A percentile compares a stretch with the other conserved stretches of the same genome.
Conservation (phyloP, 2,113 vertebrate species). For the Rhinogobius similis region DNA sequence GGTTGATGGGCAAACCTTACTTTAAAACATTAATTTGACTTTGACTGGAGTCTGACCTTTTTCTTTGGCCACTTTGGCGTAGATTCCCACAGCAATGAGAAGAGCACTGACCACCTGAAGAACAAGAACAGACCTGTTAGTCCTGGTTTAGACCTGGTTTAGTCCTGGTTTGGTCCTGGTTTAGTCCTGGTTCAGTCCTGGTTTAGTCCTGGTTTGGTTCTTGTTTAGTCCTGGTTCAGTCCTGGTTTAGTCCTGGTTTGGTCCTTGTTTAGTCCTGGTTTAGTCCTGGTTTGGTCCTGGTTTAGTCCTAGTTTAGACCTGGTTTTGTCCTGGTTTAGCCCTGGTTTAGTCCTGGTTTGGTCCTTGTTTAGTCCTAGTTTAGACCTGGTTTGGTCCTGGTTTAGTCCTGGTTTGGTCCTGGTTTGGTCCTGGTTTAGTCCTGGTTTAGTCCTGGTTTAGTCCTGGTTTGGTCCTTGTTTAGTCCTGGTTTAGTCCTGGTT, state of each 20-base stretch:
- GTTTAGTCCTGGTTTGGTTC: neutral
- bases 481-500: neutral
- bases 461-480: neutral
- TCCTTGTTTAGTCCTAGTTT: neutral
- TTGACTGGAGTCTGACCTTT: slow-evolving; percentile 60
- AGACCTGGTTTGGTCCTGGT: neutral
- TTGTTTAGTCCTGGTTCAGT: neutral
- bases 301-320: neutral
- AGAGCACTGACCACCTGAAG: slow-evolving; percentile 79
- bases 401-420: neutral
- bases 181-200: neutral
- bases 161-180: neutral
- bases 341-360: neutral
- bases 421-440: neutral
- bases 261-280: neutral
- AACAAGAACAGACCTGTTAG: neutral
- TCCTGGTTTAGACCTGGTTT: neutral
- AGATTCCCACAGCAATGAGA: slow-evolving; percentile 79
- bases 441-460: neutral
- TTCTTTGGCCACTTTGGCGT: slow-evolving; percentile 82
- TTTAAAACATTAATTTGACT: too few species aligned
- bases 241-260: neutral
- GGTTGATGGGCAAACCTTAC: too few species aligned
- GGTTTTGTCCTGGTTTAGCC: neutral
- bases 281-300: neutral